Conservation (phyloP, 2,888 invertebrate genomes). For the Abrostola tripartita region DNA sequence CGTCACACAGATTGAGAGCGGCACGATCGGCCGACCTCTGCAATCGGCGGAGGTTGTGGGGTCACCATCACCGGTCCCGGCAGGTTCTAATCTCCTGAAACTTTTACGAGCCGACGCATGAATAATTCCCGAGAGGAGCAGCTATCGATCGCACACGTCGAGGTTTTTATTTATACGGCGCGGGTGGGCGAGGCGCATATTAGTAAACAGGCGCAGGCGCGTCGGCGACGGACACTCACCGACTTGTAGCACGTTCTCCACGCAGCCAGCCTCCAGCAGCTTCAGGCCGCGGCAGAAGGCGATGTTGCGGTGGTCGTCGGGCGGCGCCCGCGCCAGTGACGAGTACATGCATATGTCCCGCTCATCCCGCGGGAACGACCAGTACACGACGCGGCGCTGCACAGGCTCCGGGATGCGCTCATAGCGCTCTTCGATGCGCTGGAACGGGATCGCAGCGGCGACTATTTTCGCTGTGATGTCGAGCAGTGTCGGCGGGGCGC, state of each 20-base stretch:
- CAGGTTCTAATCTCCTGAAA: conserved; percentile 83
- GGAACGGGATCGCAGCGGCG: conserved; percentile 95
- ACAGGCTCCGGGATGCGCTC: conserved; percentile 96
- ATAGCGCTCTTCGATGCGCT: conserved; percentile 95
- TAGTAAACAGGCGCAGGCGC: conserved; percentile 88
- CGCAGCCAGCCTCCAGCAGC: conserved; percentile 94
- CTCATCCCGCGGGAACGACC: conserved; percentile 96
- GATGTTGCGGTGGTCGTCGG: conserved; percentile 93
- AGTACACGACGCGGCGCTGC: conserved; percentile 95
- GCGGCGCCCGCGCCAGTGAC: conserved; percentile 90
- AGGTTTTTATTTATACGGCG: conserved; percentile 88
- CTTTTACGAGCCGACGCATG: conserved; percentile 85
- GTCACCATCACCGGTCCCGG: conserved; percentile 62
- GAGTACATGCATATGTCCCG: conserved; percentile 97
- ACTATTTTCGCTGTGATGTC: conserved; percentile 95
- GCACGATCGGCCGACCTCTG: conserved; percentile 45
- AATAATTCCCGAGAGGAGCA: conserved; percentile 88
- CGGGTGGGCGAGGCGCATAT: conserved; percentile 88
- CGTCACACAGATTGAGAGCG: conserved; percentile 58
- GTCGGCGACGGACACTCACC: conserved; percentile 90
- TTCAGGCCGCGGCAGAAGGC: conserved; percentile 96
- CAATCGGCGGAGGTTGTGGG: conserved; percentile 53
- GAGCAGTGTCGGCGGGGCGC: conserved; percentile 92
- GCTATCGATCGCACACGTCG: conserved; percentile 88
- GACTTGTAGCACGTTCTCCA: conserved; percentile 95